Evolutionary conservation across 2,113 vertebrate genomes (phyloP).

Genomic region (Neopipo cinnamomea): DNA sequence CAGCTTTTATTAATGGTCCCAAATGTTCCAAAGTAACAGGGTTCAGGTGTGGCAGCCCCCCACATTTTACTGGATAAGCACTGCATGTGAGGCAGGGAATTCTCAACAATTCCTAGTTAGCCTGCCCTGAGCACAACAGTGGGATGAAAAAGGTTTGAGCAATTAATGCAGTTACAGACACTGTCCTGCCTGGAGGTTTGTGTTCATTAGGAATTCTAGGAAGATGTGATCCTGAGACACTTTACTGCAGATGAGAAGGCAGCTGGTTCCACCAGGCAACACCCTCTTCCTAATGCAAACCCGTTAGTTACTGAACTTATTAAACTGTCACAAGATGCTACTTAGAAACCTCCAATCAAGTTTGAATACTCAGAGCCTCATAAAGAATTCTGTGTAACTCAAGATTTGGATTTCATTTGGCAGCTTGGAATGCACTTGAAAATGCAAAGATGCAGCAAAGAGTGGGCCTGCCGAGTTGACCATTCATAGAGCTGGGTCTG

Average conservation of each 20-base stretch:
- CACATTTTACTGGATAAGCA: not conserved
- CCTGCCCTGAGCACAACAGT: not conserved
- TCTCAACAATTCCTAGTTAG: not conserved
- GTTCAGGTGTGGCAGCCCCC: not conserved
- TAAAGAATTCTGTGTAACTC: not conserved
- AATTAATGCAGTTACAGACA: not conserved
- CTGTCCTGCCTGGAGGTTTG: not conserved
- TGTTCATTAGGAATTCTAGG: not conserved
- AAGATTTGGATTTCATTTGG: not conserved
- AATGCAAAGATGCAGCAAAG: not conserved
- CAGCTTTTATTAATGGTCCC: not conserved
- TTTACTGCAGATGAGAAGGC: not conserved
- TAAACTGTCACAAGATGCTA: not conserved
- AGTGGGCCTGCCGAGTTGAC: not conserved
- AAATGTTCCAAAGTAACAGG: not conserved
- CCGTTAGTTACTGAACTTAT: not conserved
- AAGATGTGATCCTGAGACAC: not conserved
- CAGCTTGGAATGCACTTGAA: not conserved
- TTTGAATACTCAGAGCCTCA: not conserved
- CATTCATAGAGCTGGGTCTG: not conserved
- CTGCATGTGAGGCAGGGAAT: not conserved
- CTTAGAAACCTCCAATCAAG: not conserved
- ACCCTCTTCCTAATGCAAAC: not conserved
- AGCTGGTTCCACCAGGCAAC: not conserved
- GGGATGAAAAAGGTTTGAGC: not conserved